Evolutionary conservation across 2,888 invertebrate genomes (phyloP), one percentile per base, ranked within the genome.

Genomic region (Luffia ferchaultella): DNA sequence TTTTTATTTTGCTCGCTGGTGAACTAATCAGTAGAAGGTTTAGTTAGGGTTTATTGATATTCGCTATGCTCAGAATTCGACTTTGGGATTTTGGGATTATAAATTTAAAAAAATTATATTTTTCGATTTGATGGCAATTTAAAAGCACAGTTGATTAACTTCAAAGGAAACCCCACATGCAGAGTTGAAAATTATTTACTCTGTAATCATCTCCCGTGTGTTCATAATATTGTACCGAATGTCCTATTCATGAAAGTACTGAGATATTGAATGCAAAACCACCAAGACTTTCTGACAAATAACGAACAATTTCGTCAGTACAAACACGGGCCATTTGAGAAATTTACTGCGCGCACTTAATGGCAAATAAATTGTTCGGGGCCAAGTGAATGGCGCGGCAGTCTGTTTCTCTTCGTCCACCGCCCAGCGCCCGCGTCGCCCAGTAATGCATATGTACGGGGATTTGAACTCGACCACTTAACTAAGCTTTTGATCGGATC

Each of bases 341-440:
- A 82, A 82, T 79, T 76, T 83, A 82, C 79, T 68, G 80, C 73
- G 76, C 74, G 77, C 77, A 79, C 78, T 80, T 80, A 79, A 77
- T 78, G 76, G 72, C 78, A 76, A 78, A 80, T 83, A 80, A 79
- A 79, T 80, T 78, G 78, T 73, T 67, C 65, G 62, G 65, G 65
- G 66, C 71, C 70, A 70, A 71, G 73, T 71, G 73, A 73, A 68
- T 65, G 62, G 65, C 63, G 61, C 62, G 3, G 30, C 30, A 12
- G 30, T 7, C n/a, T n/a, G n/a, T n/a, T n/a, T n/a, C n/a, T n/a
- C n/a, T n/a, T n/a, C n/a, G n/a, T n/a, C n/a, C 30, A 12, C 30
- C 30, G 30, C 5, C 30, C 30, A 7, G 5, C 30, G 30, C 30
- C 5, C 30, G 5, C 5, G 30, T 30, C 30, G 30, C 5, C 30